Percentiles rank a stretch among this genome's conserved stretches.
Conservation (phyloP, 2,888 invertebrate species). For the Xestoiulus laeticollis region DNA sequence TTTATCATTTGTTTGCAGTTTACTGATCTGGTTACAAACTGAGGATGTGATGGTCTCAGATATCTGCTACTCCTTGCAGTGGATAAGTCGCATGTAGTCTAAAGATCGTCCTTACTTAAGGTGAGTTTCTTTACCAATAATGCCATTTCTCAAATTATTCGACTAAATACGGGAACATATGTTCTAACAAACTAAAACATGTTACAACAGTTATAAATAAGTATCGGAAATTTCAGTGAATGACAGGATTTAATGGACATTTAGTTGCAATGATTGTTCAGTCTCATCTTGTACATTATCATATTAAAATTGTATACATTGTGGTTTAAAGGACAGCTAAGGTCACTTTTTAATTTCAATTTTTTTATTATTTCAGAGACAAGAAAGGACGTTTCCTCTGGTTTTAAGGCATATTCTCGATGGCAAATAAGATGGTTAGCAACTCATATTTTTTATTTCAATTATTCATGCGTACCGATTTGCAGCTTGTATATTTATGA, state of each 20-base stretch:
- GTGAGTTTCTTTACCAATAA: neutral
- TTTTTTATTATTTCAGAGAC: neutral
- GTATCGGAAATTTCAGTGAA: no score
- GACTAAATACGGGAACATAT: no score
- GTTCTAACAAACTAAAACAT: no score
- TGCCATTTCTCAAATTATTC: no score
- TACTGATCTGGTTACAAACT: conserved; percentile 2
- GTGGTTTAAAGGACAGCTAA: neutral
- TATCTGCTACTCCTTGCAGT: neutral
- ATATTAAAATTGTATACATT: no score
- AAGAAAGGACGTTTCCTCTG: neutral
- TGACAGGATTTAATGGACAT: no score
- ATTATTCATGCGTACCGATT: neutral
- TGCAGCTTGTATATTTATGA: neutral
- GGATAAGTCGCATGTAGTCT: neutral
- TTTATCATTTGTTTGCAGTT: neutral
- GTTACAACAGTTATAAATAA: no score
- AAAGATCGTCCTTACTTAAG: neutral
- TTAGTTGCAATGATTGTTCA: no score
- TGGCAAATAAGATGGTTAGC: neutral
- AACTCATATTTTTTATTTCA: neutral
- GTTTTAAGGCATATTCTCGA: neutral
- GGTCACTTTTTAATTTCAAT: neutral
- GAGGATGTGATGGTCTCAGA: neutral
- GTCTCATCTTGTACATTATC: no score